These are phyloP conservation scores for Parascotia fuliginaria DNA, from an alignment of 2,888 invertebrate genomes.

Conservation along the genomic window DNA sequence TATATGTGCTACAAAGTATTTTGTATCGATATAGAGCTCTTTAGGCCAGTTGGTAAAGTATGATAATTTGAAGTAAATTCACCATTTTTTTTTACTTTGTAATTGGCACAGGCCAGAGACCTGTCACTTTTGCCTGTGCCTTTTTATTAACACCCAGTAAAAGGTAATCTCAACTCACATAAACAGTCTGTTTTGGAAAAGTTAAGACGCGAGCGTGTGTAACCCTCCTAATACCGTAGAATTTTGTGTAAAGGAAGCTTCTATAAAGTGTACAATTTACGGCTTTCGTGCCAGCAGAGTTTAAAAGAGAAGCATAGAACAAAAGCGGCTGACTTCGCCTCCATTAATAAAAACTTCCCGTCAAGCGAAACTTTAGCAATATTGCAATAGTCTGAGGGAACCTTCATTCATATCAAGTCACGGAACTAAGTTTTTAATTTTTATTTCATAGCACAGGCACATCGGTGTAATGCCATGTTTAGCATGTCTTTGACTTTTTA, in stretches of 20 bases:
- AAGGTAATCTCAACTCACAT: too few species aligned
- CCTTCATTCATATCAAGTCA: constrained; percentile 59
- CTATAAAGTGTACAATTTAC: constrained; percentile 62
- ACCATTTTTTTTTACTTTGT: too few species aligned
- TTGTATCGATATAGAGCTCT: too few species aligned
- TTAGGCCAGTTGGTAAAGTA: too few species aligned
- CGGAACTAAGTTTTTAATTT: constrained; percentile 46
- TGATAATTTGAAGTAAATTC: too few species aligned
- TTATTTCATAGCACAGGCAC: constrained; percentile 20
- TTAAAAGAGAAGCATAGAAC: constrained; percentile 58
- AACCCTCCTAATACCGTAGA: not conserved
- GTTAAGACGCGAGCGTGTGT: not conserved
- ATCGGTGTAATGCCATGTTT: constrained; percentile 38
- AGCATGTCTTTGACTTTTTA: constrained; percentile 41
- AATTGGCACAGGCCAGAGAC: too few species aligned
- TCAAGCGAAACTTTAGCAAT: constrained; percentile 73
- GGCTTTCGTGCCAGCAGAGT: constrained; percentile 59
- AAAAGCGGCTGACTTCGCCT: constrained; percentile 57
- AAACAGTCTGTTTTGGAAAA: not conserved
- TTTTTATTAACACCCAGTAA: too few species aligned
- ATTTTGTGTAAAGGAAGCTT: constrained; percentile 22
- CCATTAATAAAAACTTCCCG: constrained; percentile 74
- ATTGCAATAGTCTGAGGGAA: constrained; percentile 64
- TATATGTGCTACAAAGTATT: too few species aligned
- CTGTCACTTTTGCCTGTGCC: too few species aligned